Conservation (phyloP, 2,888 invertebrate species). For the Aphidius colemani region DNA sequence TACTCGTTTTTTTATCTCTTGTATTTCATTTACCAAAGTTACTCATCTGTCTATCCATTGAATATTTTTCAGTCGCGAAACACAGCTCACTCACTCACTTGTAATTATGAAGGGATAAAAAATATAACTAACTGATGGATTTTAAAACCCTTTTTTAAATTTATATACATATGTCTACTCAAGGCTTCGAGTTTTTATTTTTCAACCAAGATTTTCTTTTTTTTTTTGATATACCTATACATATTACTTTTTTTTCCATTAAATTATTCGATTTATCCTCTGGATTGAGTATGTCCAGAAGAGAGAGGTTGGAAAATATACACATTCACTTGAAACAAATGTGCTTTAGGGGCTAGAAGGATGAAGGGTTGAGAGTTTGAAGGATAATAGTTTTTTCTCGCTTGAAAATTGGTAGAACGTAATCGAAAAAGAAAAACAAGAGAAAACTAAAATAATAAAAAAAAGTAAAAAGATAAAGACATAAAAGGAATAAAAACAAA, state of each 20-base stretch:
- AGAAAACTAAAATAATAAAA: not conserved
- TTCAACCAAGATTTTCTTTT: slow-evolving; percentile 5
- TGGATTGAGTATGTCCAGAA: not conserved
- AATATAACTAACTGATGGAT: slow-evolving; percentile 21
- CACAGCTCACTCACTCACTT: slow-evolving; percentile 24
- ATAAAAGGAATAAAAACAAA: not conserved
- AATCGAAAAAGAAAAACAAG: not conserved
- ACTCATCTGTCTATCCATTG: slow-evolving; percentile 3
- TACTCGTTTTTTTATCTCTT: slow-evolving; percentile 23
- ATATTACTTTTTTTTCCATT: too few species aligned
- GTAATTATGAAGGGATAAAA: slow-evolving; percentile 15
- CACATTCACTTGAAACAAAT: too few species aligned
- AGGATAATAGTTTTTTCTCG: too few species aligned
- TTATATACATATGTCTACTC: not conserved
- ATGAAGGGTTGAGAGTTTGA: too few species aligned
- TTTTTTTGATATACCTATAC: not conserved
- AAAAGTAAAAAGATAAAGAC: not conserved
- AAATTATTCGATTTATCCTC: slow-evolving; percentile 6
- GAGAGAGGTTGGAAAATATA: too few species aligned
- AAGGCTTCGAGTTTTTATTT: too few species aligned
- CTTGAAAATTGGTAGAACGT: not conserved
- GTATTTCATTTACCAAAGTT: not conserved
- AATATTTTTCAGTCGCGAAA: slow-evolving; percentile 27
- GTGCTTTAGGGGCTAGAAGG: too few species aligned
- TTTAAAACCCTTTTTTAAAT: slow-evolving; percentile 1